These are phyloP conservation scores for Melanocharis versteri DNA, from an alignment of 2,113 vertebrate species.

Conservation along the genomic window DNA sequence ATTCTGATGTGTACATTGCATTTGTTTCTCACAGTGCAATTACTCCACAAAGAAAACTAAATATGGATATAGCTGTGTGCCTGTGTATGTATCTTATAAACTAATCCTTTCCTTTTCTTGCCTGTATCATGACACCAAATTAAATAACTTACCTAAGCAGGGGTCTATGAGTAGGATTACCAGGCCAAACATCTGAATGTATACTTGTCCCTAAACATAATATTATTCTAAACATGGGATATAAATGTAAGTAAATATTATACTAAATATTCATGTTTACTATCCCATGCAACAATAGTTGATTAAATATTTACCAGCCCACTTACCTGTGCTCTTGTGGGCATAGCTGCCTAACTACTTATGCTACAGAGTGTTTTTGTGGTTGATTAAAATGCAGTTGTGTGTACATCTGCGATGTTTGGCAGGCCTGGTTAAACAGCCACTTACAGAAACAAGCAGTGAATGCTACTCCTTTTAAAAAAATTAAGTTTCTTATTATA, in stretches of 20 bases:
- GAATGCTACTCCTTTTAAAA: neutral
- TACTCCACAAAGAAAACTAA: neutral
- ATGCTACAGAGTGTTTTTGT: constrained; percentile 1
- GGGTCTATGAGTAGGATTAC: neutral
- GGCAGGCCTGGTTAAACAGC: constrained; percentile 10
- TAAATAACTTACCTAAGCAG: neutral
- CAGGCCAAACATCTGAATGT: neutral
- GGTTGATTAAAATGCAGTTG: constrained; percentile 42
- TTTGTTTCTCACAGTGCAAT: neutral
- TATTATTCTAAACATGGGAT: neutral
- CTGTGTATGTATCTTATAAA: neutral
- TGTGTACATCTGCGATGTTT: neutral
- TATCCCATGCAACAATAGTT: neutral
- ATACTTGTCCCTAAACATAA: neutral
- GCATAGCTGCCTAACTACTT: neutral
- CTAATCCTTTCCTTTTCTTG: neutral
- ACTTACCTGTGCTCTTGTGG: constrained; percentile 48
- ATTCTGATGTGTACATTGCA: neutral
- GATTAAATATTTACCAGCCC: constrained; percentile 59
- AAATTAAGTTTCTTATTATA: neutral
- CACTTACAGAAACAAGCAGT: neutral
- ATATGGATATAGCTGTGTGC: neutral
- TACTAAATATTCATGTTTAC: constrained; percentile 54
- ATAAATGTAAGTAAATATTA: constrained; percentile 44
- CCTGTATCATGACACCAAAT: neutral